These are phyloP conservation scores for Hylomyscus alleni DNA, from an alignment of 2,797 vertebrate genomes.

Conservation along the genomic window DNA sequence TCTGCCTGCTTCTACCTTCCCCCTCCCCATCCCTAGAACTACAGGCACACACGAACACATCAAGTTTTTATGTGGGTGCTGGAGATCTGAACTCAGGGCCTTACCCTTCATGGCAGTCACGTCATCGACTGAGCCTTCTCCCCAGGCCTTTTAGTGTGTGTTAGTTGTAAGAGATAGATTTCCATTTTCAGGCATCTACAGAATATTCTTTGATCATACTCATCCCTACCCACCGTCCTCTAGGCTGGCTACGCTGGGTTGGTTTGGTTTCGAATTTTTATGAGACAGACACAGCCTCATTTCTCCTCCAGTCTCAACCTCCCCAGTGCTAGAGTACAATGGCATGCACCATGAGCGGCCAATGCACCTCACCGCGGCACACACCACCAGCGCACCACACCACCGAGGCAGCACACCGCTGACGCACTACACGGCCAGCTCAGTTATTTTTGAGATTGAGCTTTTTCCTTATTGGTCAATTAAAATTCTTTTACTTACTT, in stretches of 20 bases:
- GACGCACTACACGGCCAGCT: neutral
- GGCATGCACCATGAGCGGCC: accelerated
- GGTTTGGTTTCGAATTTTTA: neutral
- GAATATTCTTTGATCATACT: neutral
- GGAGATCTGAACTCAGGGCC: neutral
- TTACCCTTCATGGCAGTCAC: neutral
- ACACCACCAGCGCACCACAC: no score
- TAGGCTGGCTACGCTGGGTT: neutral
- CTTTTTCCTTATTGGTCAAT: neutral
- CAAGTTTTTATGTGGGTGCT: neutral
- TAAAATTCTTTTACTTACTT: neutral
- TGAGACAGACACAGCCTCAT: neutral
- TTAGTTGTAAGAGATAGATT: neutral
- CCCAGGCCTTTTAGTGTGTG: neutral
- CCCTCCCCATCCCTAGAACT: no score
- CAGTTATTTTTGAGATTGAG: slow-evolving; percentile 23
- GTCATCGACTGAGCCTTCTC: neutral
- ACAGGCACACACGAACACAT: neutral
- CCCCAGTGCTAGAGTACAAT: neutral
- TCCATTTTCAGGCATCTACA: neutral
- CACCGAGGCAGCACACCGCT: no score
- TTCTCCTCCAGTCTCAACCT: neutral
- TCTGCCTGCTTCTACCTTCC: neutral
- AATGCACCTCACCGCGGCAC: no score
- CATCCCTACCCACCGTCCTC: neutral